Percentiles rank a stretch among this genome's conserved stretches.
These are phyloP conservation scores for Anolis sagrei DNA, from an alignment of 2,113 vertebrate species.

Conservation along the genomic window DNA sequence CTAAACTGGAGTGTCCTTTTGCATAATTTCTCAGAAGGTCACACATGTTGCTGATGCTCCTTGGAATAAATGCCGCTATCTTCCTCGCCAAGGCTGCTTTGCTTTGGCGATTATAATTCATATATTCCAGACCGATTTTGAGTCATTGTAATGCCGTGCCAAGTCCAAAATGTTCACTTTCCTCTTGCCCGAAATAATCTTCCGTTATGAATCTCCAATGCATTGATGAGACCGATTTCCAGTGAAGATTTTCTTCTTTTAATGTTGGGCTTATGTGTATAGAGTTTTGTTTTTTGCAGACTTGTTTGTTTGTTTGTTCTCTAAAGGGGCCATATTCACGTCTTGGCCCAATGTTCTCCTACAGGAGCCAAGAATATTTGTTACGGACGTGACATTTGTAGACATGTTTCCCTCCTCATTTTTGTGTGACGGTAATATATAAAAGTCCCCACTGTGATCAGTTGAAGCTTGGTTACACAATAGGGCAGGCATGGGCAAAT, in stretches of 20 bases:
- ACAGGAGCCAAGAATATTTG: slow-evolving; percentile 41
- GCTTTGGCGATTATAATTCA: neutral
- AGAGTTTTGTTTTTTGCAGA: neutral
- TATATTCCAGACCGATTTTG: slow-evolving; percentile 1
- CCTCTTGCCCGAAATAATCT: neutral
- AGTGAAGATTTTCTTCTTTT: neutral
- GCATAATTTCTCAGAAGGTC: slow-evolving; percentile 29
- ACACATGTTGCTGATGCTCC: slow-evolving; percentile 26
- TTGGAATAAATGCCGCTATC: slow-evolving; percentile 33
- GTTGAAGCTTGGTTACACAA: neutral
- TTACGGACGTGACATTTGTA: slow-evolving; percentile 29
- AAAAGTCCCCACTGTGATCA: neutral
- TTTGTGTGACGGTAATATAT: neutral
- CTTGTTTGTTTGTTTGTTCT: neutral
- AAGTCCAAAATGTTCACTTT: neutral
- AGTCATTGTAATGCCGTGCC: slow-evolving; percentile 16
- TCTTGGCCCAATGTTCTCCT: slow-evolving; percentile 33
- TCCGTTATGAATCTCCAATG: neutral
- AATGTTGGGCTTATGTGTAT: neutral
- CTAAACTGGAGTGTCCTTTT: slow-evolving; percentile 7
- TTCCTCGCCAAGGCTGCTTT: neutral
- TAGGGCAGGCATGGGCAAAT: no score
- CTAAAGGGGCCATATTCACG: slow-evolving; percentile 27
- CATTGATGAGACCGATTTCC: neutral
- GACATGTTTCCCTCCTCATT: neutral